phyloP scores from a whole-genome alignment of 2,113 vertebrate genomes.

The Eulemur macaco region DNA sequence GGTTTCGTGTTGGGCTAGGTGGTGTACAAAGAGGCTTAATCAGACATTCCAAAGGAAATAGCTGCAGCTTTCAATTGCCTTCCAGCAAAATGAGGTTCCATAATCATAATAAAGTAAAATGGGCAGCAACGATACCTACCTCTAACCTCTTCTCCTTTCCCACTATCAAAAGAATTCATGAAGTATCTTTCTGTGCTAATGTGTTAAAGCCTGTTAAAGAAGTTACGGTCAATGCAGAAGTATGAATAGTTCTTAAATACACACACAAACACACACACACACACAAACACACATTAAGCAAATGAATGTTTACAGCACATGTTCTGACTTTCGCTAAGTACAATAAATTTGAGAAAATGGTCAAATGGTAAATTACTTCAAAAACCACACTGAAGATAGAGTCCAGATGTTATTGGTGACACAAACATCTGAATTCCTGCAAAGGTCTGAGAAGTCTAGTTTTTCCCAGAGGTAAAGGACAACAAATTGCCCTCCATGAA shows the following conservation, averaged over 20 bases:
- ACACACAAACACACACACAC: no score
- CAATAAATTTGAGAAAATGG: background rate
- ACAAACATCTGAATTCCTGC: background rate
- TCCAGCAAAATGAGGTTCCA: background rate
- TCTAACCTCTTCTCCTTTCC: background rate
- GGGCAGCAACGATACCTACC: background rate
- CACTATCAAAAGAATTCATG: background rate
- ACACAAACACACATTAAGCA: background rate
- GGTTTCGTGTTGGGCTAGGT: background rate
- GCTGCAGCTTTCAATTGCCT: background rate
- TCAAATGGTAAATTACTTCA: background rate
- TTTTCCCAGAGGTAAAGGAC: background rate
- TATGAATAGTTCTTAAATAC: background rate
- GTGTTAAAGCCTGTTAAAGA: background rate
- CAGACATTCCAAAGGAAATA: background rate
- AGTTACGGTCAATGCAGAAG: background rate
- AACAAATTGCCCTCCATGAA: background rate
- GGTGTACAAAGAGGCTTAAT: background rate
- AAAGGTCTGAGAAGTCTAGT: background rate
- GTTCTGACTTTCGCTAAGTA: constrained; percentile 10
- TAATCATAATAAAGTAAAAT: background rate
- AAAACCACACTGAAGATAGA: background rate
- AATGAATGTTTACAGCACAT: background rate
- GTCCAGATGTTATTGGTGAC: background rate
- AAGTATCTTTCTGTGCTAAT: background rate